Evolutionary conservation across 1,140 invertebrate genomes (phyloP), one percentile per base, ranked within the genome.

Genomic region (Trinorchestia longiramus): DNA sequence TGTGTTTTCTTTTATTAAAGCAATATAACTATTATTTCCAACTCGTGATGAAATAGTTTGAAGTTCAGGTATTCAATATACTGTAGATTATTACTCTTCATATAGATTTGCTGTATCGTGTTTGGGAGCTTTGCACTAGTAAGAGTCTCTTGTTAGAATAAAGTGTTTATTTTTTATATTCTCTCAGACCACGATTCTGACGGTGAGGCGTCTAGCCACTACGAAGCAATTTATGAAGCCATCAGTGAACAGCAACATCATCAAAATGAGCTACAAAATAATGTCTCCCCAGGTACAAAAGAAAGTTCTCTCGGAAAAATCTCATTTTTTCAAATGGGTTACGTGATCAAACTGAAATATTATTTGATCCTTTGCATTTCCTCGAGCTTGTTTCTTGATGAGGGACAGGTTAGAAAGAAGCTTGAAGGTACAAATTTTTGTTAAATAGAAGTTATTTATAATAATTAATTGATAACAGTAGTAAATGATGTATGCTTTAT

Each of bases 191-290:
- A 96, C 44, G 96, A 96, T 41, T 96, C 96, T 36, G 96, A 96
- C 19, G 96, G 96, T n/a, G 97, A 97, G 36, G 95, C 95, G 40
- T 91, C 96, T 36, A 92, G 96, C 8, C 97, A 97, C 96, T 97
- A 97, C 95, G 97, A 97, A 62, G 97, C 97, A 44, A 96, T 97
- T 11, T 97, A 97, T 87, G 97, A 97, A 95, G 96, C 97, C 41
- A 96, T 97, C 53, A 96, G 57, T 88, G 92, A 94, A 45, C 92
- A 94, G 92, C 92, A 94, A 47, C 92, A 94, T 44, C 92, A 94
- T 43, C 41, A 94, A 28, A 15, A 90, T 28, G 43, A 42, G 15
- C 88, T 23, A 23, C 15, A 77, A 28, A 77, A 77, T 36, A 77
- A 77, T 36, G 62, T 36, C 62, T 77, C 62, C 8, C 28, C 62